Base-by-base conservation (phyloP, 53 echinoderm and acorn worm species). In the Henricia sp. region DNA sequence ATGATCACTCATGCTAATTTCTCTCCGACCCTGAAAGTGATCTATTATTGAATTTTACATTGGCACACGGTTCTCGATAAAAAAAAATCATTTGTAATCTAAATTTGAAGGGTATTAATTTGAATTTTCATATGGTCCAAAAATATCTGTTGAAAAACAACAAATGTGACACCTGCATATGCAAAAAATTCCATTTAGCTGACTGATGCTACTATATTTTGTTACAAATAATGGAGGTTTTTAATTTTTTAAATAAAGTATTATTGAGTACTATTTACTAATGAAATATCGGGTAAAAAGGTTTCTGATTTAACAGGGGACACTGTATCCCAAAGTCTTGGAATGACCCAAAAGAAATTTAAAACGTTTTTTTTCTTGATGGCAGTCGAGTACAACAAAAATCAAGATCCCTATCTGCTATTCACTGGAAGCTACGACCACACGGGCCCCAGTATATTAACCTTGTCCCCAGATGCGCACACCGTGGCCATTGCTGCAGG, bases 361-460 rank as follows among this genome's bases (percentile, higher is more conserved):
- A 6, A 6, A 2, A n/a, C 9, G 51, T 68, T 50, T 8, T 83
- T 33, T 21, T 68, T 67, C 33, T 32, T 46, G 46, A 29, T 69
- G 55, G 26, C 80, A 96, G 97, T 96, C 40, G 97, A 96, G 64
- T 96, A 90, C 62, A 76, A 78, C 71, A 96, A 96, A 69, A 92
- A 96, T 37, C 97, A 96, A 60, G 97, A 96, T 40, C 97, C 97
- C 0, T 94, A 96, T 56, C 88, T 96, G 1, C 72, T 96, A 2
- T 86, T 83, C 55, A 96, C 97, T 2, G 97, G 97, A 38, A 85
- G 50, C 30, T 94, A 90, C 51, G 77, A 89, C 68, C 92, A 92
- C 88, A 67, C 76, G 4, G 94, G 92, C 37, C 97, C 94, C 10
- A 86, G 93, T 55, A 77, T 88, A 8, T 89, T 96, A 8, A 84